phyloP scores from a whole-genome alignment of 2,797 vertebrate species.

The Crotalus adamanteus region DNA sequence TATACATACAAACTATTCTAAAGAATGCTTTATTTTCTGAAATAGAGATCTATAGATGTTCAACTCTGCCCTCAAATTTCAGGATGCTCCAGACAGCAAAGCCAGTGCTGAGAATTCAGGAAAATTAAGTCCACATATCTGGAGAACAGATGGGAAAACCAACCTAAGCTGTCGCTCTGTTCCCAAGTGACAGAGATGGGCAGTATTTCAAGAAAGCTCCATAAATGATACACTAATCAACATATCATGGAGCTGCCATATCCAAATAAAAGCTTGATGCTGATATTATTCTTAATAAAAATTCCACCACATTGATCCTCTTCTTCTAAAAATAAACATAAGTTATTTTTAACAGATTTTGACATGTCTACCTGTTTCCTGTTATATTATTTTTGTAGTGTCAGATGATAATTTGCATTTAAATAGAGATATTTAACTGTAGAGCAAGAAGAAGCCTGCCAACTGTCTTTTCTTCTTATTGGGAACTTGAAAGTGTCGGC shows the following conservation, averaged over 20 bases:
- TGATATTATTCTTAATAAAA: slow-evolving; percentile 12
- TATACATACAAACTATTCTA: background rate
- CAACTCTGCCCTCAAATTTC: background rate
- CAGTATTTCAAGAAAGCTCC: background rate
- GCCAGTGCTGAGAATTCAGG: background rate
- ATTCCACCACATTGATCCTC: background rate
- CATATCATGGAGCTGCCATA: slow-evolving; percentile 10
- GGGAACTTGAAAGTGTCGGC: slow-evolving; percentile 38
- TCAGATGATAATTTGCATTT: slow-evolving; percentile 56
- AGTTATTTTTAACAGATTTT: slow-evolving; percentile 31
- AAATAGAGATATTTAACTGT: slow-evolving; percentile 60
- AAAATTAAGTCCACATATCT: background rate
- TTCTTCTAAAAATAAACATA: slow-evolving; percentile 39
- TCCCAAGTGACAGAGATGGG: background rate
- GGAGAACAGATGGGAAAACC: background rate
- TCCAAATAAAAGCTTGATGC: slow-evolving; percentile 16
- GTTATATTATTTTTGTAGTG: slow-evolving; percentile 46
- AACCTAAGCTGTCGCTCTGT: background rate
- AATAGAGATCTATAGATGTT: background rate
- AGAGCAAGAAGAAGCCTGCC: slow-evolving; percentile 38
- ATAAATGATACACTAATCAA: background rate
- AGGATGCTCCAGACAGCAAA: background rate
- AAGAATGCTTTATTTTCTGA: background rate
- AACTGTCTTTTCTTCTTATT: slow-evolving; percentile 36
- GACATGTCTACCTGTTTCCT: slow-evolving; percentile 33